phyloP scores from a whole-genome alignment of 2,797 vertebrate genomes.

The Ispidina lecontei region DNA sequence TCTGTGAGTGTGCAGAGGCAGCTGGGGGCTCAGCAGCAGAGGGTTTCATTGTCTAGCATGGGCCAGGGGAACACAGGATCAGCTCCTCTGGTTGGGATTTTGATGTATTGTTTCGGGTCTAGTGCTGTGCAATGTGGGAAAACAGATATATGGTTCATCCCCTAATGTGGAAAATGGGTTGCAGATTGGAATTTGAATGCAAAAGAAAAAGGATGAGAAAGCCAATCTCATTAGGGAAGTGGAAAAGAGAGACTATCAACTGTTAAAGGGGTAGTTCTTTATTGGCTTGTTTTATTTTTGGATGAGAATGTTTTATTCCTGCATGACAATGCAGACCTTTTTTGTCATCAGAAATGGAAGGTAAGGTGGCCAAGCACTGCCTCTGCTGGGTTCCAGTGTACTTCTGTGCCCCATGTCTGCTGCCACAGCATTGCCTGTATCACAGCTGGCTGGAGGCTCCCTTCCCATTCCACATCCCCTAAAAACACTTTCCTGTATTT shows the following conservation, averaged over 20 bases:
- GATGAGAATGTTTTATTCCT: neutral
- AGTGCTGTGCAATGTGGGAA: conserved; percentile 35
- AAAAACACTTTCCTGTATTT: neutral
- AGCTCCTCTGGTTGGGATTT: conserved; percentile 9
- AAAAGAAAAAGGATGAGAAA: conserved; percentile 4
- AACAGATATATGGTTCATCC: conserved; percentile 40
- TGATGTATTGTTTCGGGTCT: conserved; percentile 6
- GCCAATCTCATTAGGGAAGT: conserved; percentile 27
- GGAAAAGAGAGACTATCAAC: neutral
- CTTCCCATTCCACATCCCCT: neutral
- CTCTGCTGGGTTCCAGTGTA: neutral
- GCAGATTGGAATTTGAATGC: conserved; percentile 47
- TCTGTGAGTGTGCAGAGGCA: neutral
- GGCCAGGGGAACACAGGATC: neutral
- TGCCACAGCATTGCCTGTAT: neutral
- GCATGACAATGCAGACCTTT: neutral
- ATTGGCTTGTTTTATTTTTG: neutral
- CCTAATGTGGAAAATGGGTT: conserved; percentile 44
- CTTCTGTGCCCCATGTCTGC: neutral
- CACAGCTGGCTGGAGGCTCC: neutral
- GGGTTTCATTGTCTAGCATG: neutral
- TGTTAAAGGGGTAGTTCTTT: conserved; percentile 35
- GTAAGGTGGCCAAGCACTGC: neutral
- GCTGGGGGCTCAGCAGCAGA: neutral
- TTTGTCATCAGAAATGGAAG: neutral